Conservation (phyloP, 2,113 vertebrate genomes). For the Bos indicus region DNA sequence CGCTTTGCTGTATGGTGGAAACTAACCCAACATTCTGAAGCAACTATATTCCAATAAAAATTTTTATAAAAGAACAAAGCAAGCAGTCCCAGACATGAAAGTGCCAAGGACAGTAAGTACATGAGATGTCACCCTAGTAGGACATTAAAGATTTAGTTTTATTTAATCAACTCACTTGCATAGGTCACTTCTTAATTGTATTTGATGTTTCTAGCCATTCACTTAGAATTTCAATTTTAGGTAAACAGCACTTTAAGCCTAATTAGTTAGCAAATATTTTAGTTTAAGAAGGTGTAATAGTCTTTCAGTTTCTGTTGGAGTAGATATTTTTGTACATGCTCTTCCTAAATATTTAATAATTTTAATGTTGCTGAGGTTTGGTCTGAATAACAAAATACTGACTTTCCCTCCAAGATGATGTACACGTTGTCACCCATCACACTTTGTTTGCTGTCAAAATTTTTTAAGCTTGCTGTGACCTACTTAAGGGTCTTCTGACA, state of each 20-base stretch:
- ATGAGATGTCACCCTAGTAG: neutral
- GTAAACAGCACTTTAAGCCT: neutral
- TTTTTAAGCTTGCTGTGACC: constrained; percentile 78
- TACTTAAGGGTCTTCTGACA: constrained; percentile 74
- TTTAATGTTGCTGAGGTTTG: constrained; percentile 39
- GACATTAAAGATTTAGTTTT: neutral
- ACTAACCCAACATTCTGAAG: neutral
- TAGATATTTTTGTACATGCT: neutral
- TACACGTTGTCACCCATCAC: constrained; percentile 65
- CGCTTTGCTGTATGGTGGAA: neutral
- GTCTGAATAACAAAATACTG: constrained; percentile 52
- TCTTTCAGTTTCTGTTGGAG: neutral
- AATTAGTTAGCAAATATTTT: neutral
- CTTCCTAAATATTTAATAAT: constrained; percentile 35
- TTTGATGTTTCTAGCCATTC: neutral
- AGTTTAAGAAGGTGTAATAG: neutral
- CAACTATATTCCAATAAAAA: neutral
- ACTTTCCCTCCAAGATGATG: constrained; percentile 62
- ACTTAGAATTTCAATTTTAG: neutral
- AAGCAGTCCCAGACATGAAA: neutral
- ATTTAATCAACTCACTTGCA: neutral
- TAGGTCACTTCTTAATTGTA: neutral
- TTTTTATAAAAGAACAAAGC: neutral
- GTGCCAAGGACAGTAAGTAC: neutral
- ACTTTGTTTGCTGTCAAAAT: constrained; percentile 70